A percentile compares a stretch with the other conserved stretches of the same genome.
phyloP scores from a whole-genome alignment of 2,113 vertebrate species.

The Aythya baeri region DNA sequence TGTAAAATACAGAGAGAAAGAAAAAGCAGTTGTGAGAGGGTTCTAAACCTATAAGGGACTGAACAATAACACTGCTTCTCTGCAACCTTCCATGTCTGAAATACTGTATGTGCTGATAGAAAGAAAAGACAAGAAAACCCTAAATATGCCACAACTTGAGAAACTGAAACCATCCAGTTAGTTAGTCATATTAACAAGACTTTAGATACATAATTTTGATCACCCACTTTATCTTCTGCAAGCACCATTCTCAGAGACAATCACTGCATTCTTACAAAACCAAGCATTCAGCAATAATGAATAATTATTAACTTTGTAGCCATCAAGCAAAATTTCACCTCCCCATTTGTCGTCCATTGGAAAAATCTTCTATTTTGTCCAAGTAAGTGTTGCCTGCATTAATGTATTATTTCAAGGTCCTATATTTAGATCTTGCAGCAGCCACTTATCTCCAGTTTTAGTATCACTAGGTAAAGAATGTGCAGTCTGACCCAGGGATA shows the following conservation, averaged over 20 bases:
- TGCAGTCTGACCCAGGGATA: not conserved
- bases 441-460: not conserved
- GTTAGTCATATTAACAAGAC: not conserved
- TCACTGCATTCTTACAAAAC: not conserved
- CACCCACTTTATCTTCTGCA: not conserved
- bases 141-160: not conserved
- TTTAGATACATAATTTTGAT: not conserved
- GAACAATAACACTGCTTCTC: not conserved
- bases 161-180: not conserved
- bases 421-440: not conserved
- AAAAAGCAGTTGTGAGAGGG: slow-evolving; percentile 31
- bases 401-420: not conserved
- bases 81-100: not conserved
- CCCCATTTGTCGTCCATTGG: not conserved
- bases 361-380: not conserved
- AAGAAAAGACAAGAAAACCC: not conserved
- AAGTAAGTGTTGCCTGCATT: not conserved
- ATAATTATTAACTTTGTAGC: not conserved
- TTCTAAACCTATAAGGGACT: slow-evolving; percentile 25
- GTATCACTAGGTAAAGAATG: not conserved
- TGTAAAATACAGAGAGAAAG: not conserved
- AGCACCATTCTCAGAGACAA: not conserved
- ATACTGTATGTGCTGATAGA: not conserved
- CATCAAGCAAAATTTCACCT: not conserved
- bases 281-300: not conserved